Evolutionary conservation across 2,797 vertebrate species (phyloP).

Genomic region (Sebastes iracundus): DNA sequence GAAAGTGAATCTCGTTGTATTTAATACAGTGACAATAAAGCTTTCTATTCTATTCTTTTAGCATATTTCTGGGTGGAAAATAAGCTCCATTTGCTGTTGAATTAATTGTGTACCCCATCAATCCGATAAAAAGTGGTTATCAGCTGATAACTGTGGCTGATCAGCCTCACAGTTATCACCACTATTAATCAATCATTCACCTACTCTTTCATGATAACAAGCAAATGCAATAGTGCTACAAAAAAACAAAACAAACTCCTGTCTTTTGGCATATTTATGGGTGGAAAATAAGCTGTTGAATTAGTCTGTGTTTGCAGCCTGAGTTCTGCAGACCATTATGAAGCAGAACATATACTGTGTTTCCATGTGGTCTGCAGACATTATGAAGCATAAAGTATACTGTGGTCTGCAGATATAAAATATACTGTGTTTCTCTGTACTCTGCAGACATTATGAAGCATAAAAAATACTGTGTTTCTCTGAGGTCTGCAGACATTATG

Average conservation of each 20-base stretch:
- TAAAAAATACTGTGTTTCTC: accelerated
- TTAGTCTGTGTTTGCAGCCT: background rate
- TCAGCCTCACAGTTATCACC: background rate
- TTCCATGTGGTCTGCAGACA: no score
- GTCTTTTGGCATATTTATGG: no score
- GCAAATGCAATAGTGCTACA: background rate
- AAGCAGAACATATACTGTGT: no score
- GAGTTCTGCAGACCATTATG: background rate
- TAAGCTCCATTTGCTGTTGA: background rate
- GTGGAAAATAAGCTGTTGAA: no score
- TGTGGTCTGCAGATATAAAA: no score
- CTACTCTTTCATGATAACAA: background rate
- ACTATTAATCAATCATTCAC: background rate
- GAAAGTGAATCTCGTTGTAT: no score
- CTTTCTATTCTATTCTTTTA: no score
- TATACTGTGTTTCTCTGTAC: no score
- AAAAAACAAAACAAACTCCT: background rate
- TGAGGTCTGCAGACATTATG: no score
- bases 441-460: no score
- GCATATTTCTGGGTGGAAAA: no score
- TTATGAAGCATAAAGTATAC: accelerated
- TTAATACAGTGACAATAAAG: no score
- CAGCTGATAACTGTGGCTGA: background rate
- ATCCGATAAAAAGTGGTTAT: background rate
- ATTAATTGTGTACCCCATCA: slow-evolving; percentile 3